phyloP scores from a whole-genome alignment of 2,797 vertebrate species.

The Neolamprologus multifasciatus region DNA sequence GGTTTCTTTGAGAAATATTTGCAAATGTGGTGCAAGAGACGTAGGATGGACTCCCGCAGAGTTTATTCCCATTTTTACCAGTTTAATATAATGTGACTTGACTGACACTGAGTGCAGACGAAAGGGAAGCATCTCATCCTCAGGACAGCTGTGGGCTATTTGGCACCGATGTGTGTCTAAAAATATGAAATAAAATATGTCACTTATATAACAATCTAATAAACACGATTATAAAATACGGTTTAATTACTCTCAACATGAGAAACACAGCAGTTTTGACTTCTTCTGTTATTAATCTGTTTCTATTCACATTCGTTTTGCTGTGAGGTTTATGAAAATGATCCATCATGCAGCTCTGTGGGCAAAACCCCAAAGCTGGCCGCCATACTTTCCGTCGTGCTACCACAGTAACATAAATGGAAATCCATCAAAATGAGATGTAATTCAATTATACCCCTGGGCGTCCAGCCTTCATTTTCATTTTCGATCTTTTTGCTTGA shows the following conservation, averaged over 20 bases:
- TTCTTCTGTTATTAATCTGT: neutral
- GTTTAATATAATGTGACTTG: neutral
- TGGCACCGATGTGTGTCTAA: neutral
- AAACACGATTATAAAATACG: neutral
- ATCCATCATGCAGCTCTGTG: constrained; percentile 46
- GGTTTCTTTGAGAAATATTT: neutral
- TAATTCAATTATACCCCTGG: constrained; percentile 11
- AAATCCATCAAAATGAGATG: constrained; percentile 12
- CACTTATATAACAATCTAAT: neutral
- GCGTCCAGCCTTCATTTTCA: neutral
- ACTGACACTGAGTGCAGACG: neutral
- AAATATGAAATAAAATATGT: neutral
- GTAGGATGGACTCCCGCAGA: neutral
- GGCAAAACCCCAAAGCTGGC: constrained; percentile 2
- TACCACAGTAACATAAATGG: neutral
- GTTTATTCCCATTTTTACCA: neutral
- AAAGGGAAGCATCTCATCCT: neutral
- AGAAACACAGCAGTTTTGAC: neutral
- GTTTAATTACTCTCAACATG: neutral
- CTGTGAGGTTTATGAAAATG: constrained; percentile 37
- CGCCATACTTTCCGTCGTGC: neutral
- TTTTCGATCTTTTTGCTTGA: neutral
- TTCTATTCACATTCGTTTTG: neutral
- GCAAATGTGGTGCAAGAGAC: neutral
- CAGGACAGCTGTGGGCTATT: neutral